Evolutionary conservation across 2,797 vertebrate genomes (phyloP), one percentile per base, ranked within the genome.

Genomic region (Pagetopsis macropterus): DNA sequence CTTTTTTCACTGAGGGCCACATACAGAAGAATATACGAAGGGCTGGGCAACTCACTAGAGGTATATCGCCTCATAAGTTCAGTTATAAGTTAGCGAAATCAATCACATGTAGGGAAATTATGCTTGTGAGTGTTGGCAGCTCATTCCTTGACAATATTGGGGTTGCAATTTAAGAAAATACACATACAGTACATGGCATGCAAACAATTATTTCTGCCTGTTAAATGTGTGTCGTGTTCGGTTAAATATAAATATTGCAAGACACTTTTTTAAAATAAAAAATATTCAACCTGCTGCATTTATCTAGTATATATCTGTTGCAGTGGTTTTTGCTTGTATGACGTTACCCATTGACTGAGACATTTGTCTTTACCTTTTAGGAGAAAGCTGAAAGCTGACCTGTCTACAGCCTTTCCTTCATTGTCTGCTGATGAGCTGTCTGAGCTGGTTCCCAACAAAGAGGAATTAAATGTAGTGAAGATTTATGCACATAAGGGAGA

Each of bases 401-500:
- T 97, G 61, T 90, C 94, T 2, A 63, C 92, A 51, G 90, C 95
- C 37, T 98, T 98, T 76, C 94, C 97, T 15, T 82, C 75, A 3
- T 91, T 99, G 31, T 94, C 94, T 31, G 60, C 91, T 0, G 94
- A 96, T 33, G 93, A 97, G 54, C 51, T 97, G 65, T 91, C 94
- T 3, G 94, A 97, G 71, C 88, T 99, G 44, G 57, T 99, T 60
- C 97, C 97, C 21, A 96, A 93, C 89, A 99, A 99, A 91, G 97
- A 98, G 43, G 97, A 99, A 61, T 82, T 99, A 72, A 98, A 94
- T 75, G 82, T 97, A 43, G 90, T 99, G 66, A 99, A 97, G 92
- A 86, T 97, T 55, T 96, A 96, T 46, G 89, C 92, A 41, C 96
- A 98, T 87, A 97, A 95, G 87, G 97, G 98, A 81, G 96, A 98